Conservation (phyloP, 2,888 invertebrate genomes). For the Andrena hattorfiana region DNA sequence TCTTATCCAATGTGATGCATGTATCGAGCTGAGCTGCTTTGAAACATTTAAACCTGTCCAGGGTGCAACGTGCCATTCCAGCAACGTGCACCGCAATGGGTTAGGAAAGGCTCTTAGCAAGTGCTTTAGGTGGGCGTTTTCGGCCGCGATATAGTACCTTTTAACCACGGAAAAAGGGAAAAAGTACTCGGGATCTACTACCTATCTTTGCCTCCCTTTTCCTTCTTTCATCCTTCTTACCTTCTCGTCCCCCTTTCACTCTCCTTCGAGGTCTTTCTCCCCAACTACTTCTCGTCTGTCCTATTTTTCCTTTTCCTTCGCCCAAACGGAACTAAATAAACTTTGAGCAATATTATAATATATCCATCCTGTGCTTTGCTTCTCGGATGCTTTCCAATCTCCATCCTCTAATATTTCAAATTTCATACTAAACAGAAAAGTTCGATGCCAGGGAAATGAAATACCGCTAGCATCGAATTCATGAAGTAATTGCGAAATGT, state of each 20-base stretch:
- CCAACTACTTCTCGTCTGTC: conserved; percentile 2
- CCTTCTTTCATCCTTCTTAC: conserved; percentile 32
- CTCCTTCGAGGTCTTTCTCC: neutral
- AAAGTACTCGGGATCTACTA: conserved; percentile 71
- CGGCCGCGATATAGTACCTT: conserved; percentile 78
- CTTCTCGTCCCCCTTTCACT: conserved; percentile 16
- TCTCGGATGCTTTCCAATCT: neutral
- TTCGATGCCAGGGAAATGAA: neutral
- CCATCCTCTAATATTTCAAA: neutral
- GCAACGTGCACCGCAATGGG: conserved; percentile 64
- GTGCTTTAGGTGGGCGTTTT: conserved; percentile 78
- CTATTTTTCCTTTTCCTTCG: neutral
- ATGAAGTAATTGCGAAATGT: neutral
- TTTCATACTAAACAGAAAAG: too few relatives aligned
- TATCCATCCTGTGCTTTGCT: neutral
- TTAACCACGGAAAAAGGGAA: conserved; percentile 77
- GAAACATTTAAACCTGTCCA: conserved; percentile 69
- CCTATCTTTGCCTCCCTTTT: conserved; percentile 56
- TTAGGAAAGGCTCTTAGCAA: conserved; percentile 80
- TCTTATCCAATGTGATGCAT: conserved; percentile 52
- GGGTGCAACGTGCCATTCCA: conserved; percentile 57
- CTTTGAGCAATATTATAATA: too few relatives aligned
- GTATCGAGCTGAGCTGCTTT: conserved; percentile 62
- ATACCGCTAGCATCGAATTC: neutral
- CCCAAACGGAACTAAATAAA: neutral